Percentiles rank a stretch among this genome's conserved stretches.
Conservation (phyloP, 2,888 invertebrate species). For the Megaustenia siamemsis region DNA sequence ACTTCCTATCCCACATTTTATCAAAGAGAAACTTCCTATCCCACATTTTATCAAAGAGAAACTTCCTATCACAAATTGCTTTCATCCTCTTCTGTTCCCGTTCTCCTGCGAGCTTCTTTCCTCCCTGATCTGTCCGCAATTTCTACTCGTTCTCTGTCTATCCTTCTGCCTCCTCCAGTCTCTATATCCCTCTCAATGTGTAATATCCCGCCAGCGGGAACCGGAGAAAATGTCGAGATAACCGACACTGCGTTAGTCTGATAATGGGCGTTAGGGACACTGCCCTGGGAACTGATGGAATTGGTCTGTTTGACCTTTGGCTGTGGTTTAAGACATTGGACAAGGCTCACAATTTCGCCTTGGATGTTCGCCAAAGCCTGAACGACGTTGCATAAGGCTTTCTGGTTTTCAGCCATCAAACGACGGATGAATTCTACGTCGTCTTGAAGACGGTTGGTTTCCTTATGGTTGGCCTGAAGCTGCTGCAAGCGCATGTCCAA, state of each 20-base stretch:
- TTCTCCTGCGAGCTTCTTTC: slow-evolving; percentile 48
- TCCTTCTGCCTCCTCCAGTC: background rate
- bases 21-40: too few species aligned
- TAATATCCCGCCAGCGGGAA: slow-evolving; percentile 16
- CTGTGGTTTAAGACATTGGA: slow-evolving; percentile 71
- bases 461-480: slow-evolving; percentile 77
- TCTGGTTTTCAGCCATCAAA: slow-evolving; percentile 80
- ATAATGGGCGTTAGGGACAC: slow-evolving; percentile 48
- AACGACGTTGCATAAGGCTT: slow-evolving; percentile 79
- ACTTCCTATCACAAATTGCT: slow-evolving; percentile 57
- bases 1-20: too few species aligned
- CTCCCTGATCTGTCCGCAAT: slow-evolving; percentile 34
- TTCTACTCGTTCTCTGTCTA: slow-evolving; percentile 13
- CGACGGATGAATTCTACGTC: slow-evolving; percentile 79
- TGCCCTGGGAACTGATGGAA: slow-evolving; percentile 47
- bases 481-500: slow-evolving; percentile 79
- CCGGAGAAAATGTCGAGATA: background rate
- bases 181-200: slow-evolving; percentile 33
- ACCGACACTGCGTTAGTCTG: slow-evolving; percentile 1
- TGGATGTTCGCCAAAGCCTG: slow-evolving; percentile 79
- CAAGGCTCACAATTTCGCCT: slow-evolving; percentile 76
- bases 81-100: slow-evolving; percentile 58
- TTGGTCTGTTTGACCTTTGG: slow-evolving; percentile 56
- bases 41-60: too few species aligned
- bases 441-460: slow-evolving; percentile 77